These are phyloP conservation scores for Cataglyphis albicans DNA, from an alignment of 2,888 invertebrate species.

Conservation along the genomic window DNA sequence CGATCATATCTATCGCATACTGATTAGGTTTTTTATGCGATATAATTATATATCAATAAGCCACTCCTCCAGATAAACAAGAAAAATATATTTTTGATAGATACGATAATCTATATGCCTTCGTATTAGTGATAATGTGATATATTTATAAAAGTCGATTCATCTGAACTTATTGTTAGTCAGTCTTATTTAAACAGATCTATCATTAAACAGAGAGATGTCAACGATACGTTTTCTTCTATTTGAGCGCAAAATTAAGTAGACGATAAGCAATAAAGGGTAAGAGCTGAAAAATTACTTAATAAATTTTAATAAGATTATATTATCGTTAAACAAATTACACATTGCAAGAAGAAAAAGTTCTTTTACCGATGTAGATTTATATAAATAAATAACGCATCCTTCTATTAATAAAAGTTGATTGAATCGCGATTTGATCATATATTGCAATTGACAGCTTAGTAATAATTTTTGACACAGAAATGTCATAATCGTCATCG, in stretches of 20 bases:
- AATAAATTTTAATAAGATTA: background rate
- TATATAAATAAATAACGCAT: slow-evolving; percentile 8
- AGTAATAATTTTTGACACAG: background rate
- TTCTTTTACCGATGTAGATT: slow-evolving; percentile 6
- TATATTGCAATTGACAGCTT: background rate
- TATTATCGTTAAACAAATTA: background rate
- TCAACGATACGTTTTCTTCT: background rate
- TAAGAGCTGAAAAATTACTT: background rate
- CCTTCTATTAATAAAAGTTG: background rate
- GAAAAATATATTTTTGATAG: slow-evolving; percentile 4
- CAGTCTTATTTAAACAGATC: background rate
- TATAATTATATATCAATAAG: background rate
- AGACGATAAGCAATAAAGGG: slow-evolving; percentile 12
- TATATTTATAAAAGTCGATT: slow-evolving; percentile 19
- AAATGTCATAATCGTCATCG: slow-evolving; percentile 1
- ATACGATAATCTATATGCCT: slow-evolving; percentile 12
- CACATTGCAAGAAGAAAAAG: no score
- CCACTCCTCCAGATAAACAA: background rate
- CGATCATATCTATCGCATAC: background rate
- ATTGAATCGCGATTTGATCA: background rate
- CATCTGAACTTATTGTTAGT: background rate
- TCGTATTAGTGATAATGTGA: background rate
- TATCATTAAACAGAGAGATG: background rate
- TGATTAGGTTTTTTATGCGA: background rate
- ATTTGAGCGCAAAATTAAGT: background rate